A percentile compares a stretch with the other conserved stretches of the same genome.
Conservation (phyloP, 2,888 invertebrate species). For the Acrocera orbiculus region DNA sequence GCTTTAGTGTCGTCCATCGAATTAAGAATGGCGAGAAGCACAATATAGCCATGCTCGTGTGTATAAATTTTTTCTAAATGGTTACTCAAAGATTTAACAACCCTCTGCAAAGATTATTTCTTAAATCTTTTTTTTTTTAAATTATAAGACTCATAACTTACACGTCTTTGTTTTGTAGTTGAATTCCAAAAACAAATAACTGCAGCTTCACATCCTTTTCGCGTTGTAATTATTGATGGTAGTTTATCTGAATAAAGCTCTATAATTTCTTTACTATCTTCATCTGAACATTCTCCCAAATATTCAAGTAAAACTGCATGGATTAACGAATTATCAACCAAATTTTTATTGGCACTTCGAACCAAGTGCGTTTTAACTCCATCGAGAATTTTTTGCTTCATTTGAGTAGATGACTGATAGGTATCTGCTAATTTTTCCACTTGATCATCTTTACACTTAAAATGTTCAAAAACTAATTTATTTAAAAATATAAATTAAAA, state of each 20-base stretch:
- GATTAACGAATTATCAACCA: constrained; percentile 52
- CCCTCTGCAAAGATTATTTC: constrained; percentile 35
- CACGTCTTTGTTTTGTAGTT: constrained; percentile 58
- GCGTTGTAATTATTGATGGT: constrained; percentile 49
- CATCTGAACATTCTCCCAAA: constrained; percentile 49
- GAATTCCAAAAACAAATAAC: constrained; percentile 80
- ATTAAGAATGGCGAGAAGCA: constrained; percentile 71
- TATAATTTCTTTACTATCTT: constrained; percentile 59
- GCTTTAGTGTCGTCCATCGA: constrained; percentile 84
- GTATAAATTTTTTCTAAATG: constrained; percentile 60
- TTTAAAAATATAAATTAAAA: neutral
- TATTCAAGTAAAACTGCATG: constrained; percentile 72
- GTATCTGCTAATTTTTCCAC: constrained; percentile 53
- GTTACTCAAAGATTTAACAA: constrained; percentile 76
- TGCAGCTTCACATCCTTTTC: constrained; percentile 64
- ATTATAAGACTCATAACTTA: constrained; percentile 19
- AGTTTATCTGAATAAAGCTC: constrained; percentile 49
- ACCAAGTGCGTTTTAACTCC: constrained; percentile 55
- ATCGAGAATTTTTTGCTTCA: constrained; percentile 54
- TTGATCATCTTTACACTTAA: constrained; percentile 48
- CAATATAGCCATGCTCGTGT: constrained; percentile 75
- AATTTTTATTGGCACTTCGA: constrained; percentile 52
- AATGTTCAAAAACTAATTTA: constrained; percentile 7
- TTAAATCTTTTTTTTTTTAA: neutral
- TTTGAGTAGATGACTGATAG: constrained; percentile 44